Evolutionary conservation across 1,140 invertebrate genomes (phyloP).

Genomic region (Plutomurus gul): DNA sequence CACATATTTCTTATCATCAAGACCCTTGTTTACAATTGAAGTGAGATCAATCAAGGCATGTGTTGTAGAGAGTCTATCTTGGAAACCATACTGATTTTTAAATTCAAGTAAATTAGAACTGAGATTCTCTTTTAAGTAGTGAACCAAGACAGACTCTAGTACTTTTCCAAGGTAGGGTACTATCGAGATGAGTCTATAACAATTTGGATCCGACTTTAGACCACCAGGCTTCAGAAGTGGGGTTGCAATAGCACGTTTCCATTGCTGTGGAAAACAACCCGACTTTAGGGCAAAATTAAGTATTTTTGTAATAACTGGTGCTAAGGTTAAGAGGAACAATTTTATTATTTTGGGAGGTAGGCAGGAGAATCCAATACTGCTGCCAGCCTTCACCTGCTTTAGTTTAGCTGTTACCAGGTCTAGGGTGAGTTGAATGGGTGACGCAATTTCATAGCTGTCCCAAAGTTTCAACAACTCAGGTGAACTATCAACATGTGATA

Average conservation of each 20-base stretch:
- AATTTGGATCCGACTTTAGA: neutral
- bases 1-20: neutral
- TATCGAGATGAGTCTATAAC: neutral
- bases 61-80: neutral
- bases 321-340: neutral
- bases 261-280: neutral
- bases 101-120: neutral
- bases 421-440: neutral
- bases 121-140: neutral
- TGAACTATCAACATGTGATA: too few relatives aligned
- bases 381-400: neutral
- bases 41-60: neutral
- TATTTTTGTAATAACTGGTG: neutral
- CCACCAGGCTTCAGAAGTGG: neutral
- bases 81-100: neutral
- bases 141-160: neutral
- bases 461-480: too few relatives aligned
- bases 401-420: neutral
- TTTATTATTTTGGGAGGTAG: neutral
- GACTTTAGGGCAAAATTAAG: neutral
- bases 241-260: neutral
- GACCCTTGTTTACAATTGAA: neutral
- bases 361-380: neutral
- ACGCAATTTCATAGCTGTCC: too few relatives aligned
- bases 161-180: neutral